Evolutionary conservation across 1,140 invertebrate genomes (phyloP).

Genomic region (Vanessa tameamea): DNA sequence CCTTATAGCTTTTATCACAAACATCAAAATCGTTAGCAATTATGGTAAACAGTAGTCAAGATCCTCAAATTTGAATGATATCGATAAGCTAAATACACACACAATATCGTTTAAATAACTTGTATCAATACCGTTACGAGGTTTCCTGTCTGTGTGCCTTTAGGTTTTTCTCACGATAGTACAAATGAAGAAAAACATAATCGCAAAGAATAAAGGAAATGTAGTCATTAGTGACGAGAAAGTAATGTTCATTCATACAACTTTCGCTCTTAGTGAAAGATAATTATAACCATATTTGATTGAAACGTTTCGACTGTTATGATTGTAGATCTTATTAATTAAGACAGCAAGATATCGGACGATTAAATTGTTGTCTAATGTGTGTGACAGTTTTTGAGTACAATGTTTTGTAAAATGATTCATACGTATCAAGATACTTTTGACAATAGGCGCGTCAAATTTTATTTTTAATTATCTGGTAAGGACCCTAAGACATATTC

Average conservation of each 20-base stretch:
- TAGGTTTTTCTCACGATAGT: slow-evolving; percentile 22
- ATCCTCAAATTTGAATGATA: not conserved
- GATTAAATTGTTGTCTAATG: too few species aligned
- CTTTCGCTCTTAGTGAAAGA: slow-evolving; percentile 35
- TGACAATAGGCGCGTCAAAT: too few species aligned
- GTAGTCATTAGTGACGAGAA: slow-evolving; percentile 35
- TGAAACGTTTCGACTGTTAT: slow-evolving; percentile 23
- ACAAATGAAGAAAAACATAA: slow-evolving; percentile 6
- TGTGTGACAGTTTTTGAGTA: too few species aligned
- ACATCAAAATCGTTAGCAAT: not conserved
- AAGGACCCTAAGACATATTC: too few species aligned
- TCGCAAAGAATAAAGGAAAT: slow-evolving; percentile 33
- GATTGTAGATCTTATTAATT: not conserved
- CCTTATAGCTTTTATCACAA: not conserved
- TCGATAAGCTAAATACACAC: not conserved
- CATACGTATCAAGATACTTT: too few species aligned
- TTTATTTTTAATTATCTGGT: not conserved
- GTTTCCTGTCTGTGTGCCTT: not conserved
- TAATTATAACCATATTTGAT: slow-evolving; percentile 35
- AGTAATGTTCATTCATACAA: slow-evolving; percentile 23
- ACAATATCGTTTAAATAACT: not conserved
- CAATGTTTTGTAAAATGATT: too few species aligned
- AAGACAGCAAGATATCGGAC: too few species aligned
- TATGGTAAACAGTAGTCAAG: not conserved
- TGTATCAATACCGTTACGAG: not conserved